These are phyloP conservation scores for Carollia perspicillata DNA, from an alignment of 2,113 vertebrate genomes.

Conservation along the genomic window DNA sequence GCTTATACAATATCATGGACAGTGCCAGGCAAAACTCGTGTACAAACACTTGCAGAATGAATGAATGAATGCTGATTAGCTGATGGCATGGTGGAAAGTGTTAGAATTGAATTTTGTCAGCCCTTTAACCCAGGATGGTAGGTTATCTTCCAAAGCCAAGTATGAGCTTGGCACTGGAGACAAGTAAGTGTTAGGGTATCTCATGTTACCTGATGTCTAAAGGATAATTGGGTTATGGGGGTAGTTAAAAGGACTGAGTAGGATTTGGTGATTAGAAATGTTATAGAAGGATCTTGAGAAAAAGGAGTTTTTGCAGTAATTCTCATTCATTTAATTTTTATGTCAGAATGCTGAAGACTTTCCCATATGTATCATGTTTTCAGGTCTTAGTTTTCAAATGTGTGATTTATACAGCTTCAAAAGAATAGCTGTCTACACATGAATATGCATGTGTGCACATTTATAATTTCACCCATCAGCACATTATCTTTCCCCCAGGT, in stretches of 20 bases:
- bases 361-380: conserved; percentile 46
- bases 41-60: not conserved
- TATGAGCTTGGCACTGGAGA: not conserved
- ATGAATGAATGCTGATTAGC: not conserved
- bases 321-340: conserved; percentile 45
- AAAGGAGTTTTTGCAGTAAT: conserved; percentile 21
- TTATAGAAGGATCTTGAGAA: conserved; percentile 8
- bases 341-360: conserved; percentile 9
- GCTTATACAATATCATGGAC: not conserved
- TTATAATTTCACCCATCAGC: conserved; percentile 42
- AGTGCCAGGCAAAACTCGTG: not conserved
- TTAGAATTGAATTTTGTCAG: not conserved
- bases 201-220: not conserved
- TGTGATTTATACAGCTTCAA: conserved; percentile 50
- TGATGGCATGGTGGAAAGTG: not conserved
- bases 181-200: not conserved
- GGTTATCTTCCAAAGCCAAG: conserved; percentile 28
- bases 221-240: not conserved
- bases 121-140: not conserved
- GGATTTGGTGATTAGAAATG: conserved; percentile 27
- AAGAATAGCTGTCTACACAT: conserved; percentile 53
- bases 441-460: conserved; percentile 51
- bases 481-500: conserved; percentile 11
- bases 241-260: not conserved
- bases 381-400: conserved; percentile 49